phyloP scores from a whole-genome alignment of 1,140 invertebrate species.

The Drosophila orena region DNA sequence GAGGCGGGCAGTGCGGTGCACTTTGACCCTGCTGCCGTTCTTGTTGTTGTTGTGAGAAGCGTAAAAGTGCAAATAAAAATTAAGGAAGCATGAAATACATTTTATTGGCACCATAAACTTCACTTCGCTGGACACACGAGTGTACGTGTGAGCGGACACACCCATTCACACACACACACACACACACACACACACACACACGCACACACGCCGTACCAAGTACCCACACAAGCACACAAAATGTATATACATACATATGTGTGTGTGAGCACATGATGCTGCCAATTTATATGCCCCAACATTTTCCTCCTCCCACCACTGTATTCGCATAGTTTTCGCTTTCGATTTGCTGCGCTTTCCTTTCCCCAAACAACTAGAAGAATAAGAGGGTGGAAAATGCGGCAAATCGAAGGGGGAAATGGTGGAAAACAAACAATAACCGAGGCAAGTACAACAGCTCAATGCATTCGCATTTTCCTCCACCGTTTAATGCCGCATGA shows the following conservation, averaged over 20 bases:
- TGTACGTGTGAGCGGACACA: slow-evolving; percentile 61
- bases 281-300: slow-evolving; percentile 50
- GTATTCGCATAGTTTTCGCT: slow-evolving; percentile 77
- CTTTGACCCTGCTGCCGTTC: slow-evolving; percentile 34
- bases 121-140: slow-evolving; percentile 84
- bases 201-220: slow-evolving; percentile 19
- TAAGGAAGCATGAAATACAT: slow-evolving; percentile 85
- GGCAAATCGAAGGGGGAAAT: slow-evolving; percentile 1
- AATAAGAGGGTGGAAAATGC: slow-evolving; percentile 2
- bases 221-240: slow-evolving; percentile 20
- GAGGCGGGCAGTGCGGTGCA: slow-evolving; percentile 18
- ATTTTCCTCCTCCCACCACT: slow-evolving; percentile 14
- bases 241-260: neutral
- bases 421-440: slow-evolving; percentile 40
- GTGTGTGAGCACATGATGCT: slow-evolving; percentile 28
- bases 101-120: slow-evolving; percentile 85
- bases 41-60: slow-evolving; percentile 68
- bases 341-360: slow-evolving; percentile 80
- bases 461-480: slow-evolving; percentile 63
- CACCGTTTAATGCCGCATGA: slow-evolving; percentile 72
- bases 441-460: slow-evolving; percentile 39
- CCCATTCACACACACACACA: slow-evolving; percentile 39
- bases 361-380: slow-evolving; percentile 17
- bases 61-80: slow-evolving; percentile 84
- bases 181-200: slow-evolving; percentile 31